These are phyloP conservation scores for Goniozus legneri DNA, from an alignment of 1,140 invertebrate species.

Conservation along the genomic window DNA sequence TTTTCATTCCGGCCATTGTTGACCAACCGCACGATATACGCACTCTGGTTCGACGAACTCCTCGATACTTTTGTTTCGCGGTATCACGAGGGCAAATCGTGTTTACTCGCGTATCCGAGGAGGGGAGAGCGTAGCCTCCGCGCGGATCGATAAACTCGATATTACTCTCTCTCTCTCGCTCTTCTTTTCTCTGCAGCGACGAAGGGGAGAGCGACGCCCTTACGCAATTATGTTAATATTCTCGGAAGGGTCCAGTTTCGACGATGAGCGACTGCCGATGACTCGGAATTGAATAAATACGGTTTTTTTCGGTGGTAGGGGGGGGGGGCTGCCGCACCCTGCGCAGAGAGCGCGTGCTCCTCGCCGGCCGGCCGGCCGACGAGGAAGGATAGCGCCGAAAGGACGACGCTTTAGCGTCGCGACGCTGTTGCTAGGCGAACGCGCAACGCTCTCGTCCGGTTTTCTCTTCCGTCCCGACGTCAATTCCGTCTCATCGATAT, in stretches of 20 bases:
- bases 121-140: too few relatives aligned
- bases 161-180: slow-evolving; percentile 2
- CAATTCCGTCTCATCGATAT: background rate
- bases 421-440: slow-evolving; percentile 38
- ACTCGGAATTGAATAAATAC: too few relatives aligned
- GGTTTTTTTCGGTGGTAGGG: slow-evolving; percentile 1
- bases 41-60: slow-evolving; percentile 24
- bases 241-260: too few relatives aligned
- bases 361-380: slow-evolving; percentile 18
- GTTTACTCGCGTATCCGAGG: too few relatives aligned
- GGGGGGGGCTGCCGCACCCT: slow-evolving; percentile 41
- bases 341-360: slow-evolving; percentile 43
- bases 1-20: slow-evolving; percentile 11
- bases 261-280: too few relatives aligned
- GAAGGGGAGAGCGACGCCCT: too few relatives aligned
- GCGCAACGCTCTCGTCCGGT: background rate
- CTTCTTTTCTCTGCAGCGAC: background rate
- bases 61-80: slow-evolving; percentile 24
- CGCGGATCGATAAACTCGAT: background rate
- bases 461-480: background rate
- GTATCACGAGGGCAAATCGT: too few relatives aligned
- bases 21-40: background rate
- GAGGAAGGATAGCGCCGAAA: background rate
- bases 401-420: background rate
- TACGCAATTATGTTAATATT: too few relatives aligned